Evolutionary conservation across 1,140 invertebrate species (phyloP), one percentile per base, ranked within the genome.

Genomic region (Drosophila grimshawi): DNA sequence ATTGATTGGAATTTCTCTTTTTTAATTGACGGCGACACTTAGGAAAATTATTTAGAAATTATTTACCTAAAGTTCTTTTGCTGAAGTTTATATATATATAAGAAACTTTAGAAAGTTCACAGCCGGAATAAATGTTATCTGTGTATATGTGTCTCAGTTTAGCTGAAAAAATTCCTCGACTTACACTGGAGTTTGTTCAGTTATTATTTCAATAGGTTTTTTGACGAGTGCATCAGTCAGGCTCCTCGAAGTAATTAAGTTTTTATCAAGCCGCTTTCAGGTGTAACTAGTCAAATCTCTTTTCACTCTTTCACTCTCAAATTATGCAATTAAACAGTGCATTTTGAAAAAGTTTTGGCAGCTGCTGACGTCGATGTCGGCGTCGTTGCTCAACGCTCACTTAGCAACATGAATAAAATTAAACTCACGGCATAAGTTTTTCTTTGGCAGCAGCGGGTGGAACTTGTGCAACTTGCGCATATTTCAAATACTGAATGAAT

Each of bases 321-420:
- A 89, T 88, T 88, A 88, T 88, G 83, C 85, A 89, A 88, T 88
- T 88, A 88, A 88, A 82, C 65, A 83, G 85, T 88, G 83, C 75
- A 88, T 76, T 88, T 82, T 70, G 43, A 45, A 41, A 89, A 86
- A 86, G 66, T 78, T 86, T 83, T 48, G 29, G 41, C 64, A 62
- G 69, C 51, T 59, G 65, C 35, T 49, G 19, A 29, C 49, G 49
- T 10, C 43, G 37, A 19, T 11, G 10, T 48, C 30, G 59, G 55
- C 43, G 57, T 52, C 76, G 65, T 74, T 76, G 70, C 80, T 85
- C 81, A 85, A 80, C 81, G 83, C 81, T 88, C 83, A 83, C 83
- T 89, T 88, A 83, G 83, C 69, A 78, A 79, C 85, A 80, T 83
- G 85, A 88, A 88, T 89, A 88, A 88, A 89, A 88, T 88, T 89